Conservation (phyloP, 2,113 vertebrate species). For the Ceratotherium simum region DNA sequence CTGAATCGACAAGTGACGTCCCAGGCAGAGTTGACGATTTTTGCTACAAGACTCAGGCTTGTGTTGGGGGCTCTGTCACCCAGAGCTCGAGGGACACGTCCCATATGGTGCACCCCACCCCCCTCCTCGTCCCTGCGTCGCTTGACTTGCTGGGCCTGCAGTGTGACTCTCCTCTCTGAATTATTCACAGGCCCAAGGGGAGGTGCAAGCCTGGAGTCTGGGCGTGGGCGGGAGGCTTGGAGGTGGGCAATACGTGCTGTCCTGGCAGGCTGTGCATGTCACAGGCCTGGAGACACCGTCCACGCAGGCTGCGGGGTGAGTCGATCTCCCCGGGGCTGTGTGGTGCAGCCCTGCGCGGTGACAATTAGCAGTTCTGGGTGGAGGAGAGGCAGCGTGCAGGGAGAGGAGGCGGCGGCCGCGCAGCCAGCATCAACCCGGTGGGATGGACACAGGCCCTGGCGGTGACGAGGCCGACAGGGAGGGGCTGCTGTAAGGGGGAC, state of each 20-base stretch:
- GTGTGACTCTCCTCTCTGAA: conserved; percentile 82
- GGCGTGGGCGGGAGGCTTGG: fast-evolving
- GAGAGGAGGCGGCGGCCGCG: background rate
- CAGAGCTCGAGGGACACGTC: conserved; percentile 81
- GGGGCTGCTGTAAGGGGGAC: too few relatives aligned
- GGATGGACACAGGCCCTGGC: conserved; percentile 74
- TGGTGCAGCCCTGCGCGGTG: conserved; percentile 52
- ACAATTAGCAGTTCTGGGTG: background rate
- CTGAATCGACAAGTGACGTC: background rate
- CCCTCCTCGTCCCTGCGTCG: conserved; percentile 34
- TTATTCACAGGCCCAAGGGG: conserved; percentile 40
- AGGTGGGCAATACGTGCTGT: background rate
- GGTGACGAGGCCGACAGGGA: background rate
- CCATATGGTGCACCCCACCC: conserved; percentile 81
- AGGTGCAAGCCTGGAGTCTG: background rate
- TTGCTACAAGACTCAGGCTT: conserved; percentile 66
- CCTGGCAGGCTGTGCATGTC: fast-evolving
- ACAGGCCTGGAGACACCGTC: background rate
- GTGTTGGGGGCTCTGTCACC: conserved; percentile 77
- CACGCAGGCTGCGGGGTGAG: fast-evolving
- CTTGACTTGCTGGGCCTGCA: conserved; percentile 81
- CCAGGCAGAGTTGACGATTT: conserved; percentile 13
- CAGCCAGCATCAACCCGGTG: conserved; percentile 37
- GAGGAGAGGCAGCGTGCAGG: background rate
- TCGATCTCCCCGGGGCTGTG: background rate